phyloP scores from a whole-genome alignment of 2,888 invertebrate genomes.

The Candidula unifasciata region DNA sequence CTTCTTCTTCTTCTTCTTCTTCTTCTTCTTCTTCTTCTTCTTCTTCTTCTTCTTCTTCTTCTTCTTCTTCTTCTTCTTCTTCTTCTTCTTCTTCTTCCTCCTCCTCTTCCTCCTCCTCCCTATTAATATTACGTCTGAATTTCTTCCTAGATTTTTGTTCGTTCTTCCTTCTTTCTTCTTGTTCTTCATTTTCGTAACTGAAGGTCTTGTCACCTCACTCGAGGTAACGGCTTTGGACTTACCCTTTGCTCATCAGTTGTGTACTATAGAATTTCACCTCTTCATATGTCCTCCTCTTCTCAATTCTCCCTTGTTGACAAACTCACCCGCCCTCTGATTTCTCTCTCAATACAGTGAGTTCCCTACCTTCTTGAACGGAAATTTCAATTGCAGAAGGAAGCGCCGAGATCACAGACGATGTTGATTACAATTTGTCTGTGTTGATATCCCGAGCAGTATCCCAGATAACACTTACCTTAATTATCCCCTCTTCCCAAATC shows the following conservation, averaged over 20 bases:
- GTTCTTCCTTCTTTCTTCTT: too few species aligned
- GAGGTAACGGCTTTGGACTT: too few species aligned
- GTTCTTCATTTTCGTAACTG: too few species aligned
- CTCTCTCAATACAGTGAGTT: not conserved
- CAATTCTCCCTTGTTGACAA: too few species aligned
- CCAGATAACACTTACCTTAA: not conserved
- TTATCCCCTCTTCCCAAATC: not conserved
- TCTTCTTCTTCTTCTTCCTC: not conserved
- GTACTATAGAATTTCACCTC: too few species aligned
- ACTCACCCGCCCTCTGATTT: too few species aligned
- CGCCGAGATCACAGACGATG: conserved; percentile 78
- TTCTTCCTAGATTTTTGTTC: too few species aligned
- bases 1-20: not conserved
- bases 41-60: conserved; percentile 1
- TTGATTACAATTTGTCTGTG: not conserved
- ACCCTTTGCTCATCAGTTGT: too few species aligned
- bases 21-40: not conserved
- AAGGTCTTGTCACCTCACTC: too few species aligned
- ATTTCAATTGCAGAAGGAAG: not conserved
- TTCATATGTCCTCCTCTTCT: too few species aligned
- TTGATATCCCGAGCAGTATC: not conserved
- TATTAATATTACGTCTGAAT: too few species aligned
- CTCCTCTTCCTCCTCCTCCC: too few species aligned
- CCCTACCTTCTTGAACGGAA: not conserved
- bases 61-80: not conserved